Evolutionary conservation across 2,797 vertebrate species (phyloP).

Genomic region (Cryptoprocta ferox): DNA sequence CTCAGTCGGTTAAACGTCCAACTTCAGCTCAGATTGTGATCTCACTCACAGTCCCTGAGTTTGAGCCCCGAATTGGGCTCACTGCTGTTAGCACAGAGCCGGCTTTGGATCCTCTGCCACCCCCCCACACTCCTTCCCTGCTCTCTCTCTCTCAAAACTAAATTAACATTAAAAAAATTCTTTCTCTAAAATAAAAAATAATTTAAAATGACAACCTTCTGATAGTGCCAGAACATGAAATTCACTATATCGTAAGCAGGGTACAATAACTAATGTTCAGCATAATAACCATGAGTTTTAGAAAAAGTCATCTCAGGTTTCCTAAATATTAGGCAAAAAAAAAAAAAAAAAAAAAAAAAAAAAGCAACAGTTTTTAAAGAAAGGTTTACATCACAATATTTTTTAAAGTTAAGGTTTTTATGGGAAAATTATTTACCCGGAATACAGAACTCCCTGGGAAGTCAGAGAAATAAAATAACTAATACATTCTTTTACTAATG

Average conservation of each 20-base stretch:
- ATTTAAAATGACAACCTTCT: slow-evolving; percentile 18
- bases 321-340: background rate
- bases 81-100: no score
- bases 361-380: background rate
- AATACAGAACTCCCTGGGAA: background rate
- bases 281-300: slow-evolving; percentile 9
- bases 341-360: background rate
- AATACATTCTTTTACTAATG: slow-evolving; percentile 9
- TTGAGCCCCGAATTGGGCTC: no score
- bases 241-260: background rate
- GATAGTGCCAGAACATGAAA: slow-evolving; percentile 12
- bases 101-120: no score
- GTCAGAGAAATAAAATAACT: background rate
- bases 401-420: slow-evolving; percentile 15
- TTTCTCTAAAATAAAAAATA: no score
- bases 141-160: no score
- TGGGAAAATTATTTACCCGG: background rate
- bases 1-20: no score
- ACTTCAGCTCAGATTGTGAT: no score
- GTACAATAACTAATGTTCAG: background rate
- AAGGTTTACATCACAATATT: background rate
- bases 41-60: no score
- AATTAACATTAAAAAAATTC: no score
- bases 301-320: background rate
- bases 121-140: no score